Evolutionary conservation across 2,888 invertebrate genomes (phyloP).

Genomic region (Theretra japonica): DNA sequence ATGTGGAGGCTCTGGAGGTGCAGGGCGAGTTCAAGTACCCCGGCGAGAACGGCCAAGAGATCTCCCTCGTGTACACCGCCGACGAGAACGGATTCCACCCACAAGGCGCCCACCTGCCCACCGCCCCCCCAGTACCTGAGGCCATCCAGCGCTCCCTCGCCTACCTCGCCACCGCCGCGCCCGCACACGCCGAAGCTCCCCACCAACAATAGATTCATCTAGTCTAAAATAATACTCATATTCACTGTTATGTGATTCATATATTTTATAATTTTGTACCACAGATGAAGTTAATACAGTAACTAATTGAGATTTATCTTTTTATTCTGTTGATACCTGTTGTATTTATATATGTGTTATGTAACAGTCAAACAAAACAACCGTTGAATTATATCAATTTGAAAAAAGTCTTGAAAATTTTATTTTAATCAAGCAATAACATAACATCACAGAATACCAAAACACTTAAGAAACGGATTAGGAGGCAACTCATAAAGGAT

Average conservation of each 20-base stretch:
- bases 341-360: constrained; percentile 14
- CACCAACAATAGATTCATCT: constrained; percentile 56
- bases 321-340: constrained; percentile 26
- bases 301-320: constrained; percentile 32
- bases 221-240: constrained; percentile 56
- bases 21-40: constrained; percentile 88
- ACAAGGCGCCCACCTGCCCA: constrained; percentile 86
- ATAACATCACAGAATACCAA: background rate
- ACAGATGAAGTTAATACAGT: constrained; percentile 41
- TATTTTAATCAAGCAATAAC: constrained; percentile 5
- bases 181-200: constrained; percentile 63
- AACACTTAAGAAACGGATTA: background rate
- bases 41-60: constrained; percentile 86
- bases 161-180: constrained; percentile 87
- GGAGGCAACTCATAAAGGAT: background rate
- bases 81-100: constrained; percentile 90
- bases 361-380: background rate
- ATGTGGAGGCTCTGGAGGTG: constrained; percentile 82
- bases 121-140: constrained; percentile 89
- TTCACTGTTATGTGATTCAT: constrained; percentile 50
- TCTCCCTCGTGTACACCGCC: constrained; percentile 87
- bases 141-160: constrained; percentile 88
- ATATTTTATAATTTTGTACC: constrained; percentile 62
- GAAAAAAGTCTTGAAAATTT: background rate
- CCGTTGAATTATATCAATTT: constrained; percentile 6